phyloP scores from a whole-genome alignment of 2,113 vertebrate species.

The Donacobius atricapilla region DNA sequence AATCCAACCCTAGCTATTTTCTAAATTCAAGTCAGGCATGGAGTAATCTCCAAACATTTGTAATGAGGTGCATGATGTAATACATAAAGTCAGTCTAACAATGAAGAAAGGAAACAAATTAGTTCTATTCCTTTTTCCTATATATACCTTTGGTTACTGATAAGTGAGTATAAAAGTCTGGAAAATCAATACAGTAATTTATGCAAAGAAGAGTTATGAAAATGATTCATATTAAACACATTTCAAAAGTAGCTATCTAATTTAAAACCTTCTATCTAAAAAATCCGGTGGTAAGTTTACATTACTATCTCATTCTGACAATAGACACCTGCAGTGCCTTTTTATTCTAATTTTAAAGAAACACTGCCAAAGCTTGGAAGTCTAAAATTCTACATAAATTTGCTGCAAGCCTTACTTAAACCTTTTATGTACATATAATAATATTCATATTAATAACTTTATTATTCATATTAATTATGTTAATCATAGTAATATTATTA shows the following conservation, averaged over 20 bases:
- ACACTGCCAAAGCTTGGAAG: neutral
- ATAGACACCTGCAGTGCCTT: neutral
- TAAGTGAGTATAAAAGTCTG: neutral
- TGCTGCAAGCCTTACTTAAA: neutral
- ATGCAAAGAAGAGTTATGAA: neutral
- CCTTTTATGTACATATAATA: accelerated
- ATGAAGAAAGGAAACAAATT: neutral
- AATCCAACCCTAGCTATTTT: neutral
- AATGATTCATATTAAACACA: neutral
- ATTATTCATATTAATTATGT: neutral
- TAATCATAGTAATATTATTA: neutral
- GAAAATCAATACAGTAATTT: neutral
- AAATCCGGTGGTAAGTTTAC: neutral
- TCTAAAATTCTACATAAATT: neutral
- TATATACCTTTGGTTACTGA: neutral
- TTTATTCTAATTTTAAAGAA: neutral
- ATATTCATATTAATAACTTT: neutral
- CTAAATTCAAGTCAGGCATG: neutral
- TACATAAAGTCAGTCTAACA: neutral
- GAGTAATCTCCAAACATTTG: neutral
- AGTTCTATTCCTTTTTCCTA: neutral
- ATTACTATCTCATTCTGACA: neutral
- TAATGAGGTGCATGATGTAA: neutral
- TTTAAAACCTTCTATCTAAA: neutral
- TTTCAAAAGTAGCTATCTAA: neutral